Percentiles rank a stretch among this genome's conserved stretches.
Conservation (phyloP, 2,797 vertebrate genomes). For the Poeciliopsis turneri region DNA sequence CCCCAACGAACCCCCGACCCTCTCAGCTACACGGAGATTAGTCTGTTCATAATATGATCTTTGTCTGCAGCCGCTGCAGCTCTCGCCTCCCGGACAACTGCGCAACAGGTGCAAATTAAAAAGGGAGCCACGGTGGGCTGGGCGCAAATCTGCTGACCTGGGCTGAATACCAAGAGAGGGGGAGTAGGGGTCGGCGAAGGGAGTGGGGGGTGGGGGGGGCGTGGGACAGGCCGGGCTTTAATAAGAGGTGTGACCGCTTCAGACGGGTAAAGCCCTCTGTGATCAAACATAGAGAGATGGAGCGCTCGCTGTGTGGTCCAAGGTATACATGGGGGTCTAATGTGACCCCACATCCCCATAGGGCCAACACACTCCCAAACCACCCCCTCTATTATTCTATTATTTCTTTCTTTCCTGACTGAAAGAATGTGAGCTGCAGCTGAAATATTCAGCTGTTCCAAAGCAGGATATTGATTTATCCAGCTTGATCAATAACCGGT, state of each 20-base stretch:
- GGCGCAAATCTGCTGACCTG: constrained; percentile 96
- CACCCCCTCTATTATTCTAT: constrained; percentile 74
- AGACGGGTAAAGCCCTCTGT: constrained; percentile 83
- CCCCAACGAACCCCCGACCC: neutral
- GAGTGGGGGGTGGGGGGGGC: constrained; percentile 58
- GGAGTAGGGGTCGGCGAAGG: constrained; percentile 46
- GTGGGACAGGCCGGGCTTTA: constrained; percentile 89
- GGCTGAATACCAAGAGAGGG: constrained; percentile 97
- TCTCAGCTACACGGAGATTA: constrained; percentile 90
- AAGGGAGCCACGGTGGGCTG: constrained; percentile 90
- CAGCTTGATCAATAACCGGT: neutral
- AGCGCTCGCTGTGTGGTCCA: constrained; percentile 92
- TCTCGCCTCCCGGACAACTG: constrained; percentile 95
- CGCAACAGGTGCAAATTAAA: constrained; percentile 99
- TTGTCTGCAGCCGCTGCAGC: constrained; percentile 91
- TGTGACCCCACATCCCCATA: constrained; percentile 72
- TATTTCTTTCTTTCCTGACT: constrained; percentile 85
- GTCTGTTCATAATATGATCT: constrained; percentile 97
- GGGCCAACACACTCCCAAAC: neutral
- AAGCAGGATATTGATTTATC: neutral
- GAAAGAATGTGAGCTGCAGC: constrained; percentile 28
- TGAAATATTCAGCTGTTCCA: constrained; percentile 6
- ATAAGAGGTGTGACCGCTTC: constrained; percentile 96
- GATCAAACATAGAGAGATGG: constrained; percentile 90
- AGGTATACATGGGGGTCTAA: constrained; percentile 88